Conservation (phyloP, 2,888 invertebrate species). For the Ichneumon xanthorius region DNA sequence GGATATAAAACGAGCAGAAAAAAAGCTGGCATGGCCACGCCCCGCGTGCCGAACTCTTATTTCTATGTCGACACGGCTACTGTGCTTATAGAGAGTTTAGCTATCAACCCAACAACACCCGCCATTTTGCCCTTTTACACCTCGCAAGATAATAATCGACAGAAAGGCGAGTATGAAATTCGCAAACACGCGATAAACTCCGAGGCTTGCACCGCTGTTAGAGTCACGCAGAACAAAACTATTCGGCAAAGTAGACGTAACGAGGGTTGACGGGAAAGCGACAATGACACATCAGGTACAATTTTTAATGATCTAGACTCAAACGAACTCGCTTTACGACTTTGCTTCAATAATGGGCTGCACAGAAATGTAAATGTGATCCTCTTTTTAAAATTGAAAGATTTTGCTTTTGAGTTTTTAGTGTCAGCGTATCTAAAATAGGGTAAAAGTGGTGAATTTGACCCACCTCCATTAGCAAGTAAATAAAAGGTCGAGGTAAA, state of each 20-base stretch:
- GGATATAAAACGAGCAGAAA: slow-evolving; percentile 9
- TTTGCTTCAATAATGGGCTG: not conserved
- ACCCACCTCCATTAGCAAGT: too few species aligned
- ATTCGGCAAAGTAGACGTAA: slow-evolving; percentile 25
- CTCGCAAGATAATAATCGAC: slow-evolving; percentile 72
- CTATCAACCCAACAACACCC: slow-evolving; percentile 38
- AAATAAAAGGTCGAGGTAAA: too few species aligned
- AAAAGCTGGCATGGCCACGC: slow-evolving; percentile 57
- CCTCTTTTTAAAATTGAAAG: not conserved
- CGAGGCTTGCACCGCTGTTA: not conserved
- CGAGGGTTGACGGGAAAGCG: slow-evolving; percentile 10
- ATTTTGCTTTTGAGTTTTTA: not conserved
- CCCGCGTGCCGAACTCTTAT: slow-evolving; percentile 69
- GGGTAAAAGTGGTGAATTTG: too few species aligned
- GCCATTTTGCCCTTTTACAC: slow-evolving; percentile 76
- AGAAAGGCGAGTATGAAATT: slow-evolving; percentile 34
- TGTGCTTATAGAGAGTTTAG: slow-evolving; percentile 6
- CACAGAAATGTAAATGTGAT: not conserved
- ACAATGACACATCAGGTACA: slow-evolving; percentile 14
- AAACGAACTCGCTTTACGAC: not conserved
- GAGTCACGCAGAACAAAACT: slow-evolving; percentile 48
- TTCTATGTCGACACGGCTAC: slow-evolving; percentile 31
- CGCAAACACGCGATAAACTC: slow-evolving; percentile 42
- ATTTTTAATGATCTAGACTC: slow-evolving; percentile 8
- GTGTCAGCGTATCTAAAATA: not conserved